A percentile compares a stretch with the other conserved stretches of the same genome.
phyloP scores from a whole-genome alignment of 2,113 vertebrate genomes.

The Spheniscus mendiculus region DNA sequence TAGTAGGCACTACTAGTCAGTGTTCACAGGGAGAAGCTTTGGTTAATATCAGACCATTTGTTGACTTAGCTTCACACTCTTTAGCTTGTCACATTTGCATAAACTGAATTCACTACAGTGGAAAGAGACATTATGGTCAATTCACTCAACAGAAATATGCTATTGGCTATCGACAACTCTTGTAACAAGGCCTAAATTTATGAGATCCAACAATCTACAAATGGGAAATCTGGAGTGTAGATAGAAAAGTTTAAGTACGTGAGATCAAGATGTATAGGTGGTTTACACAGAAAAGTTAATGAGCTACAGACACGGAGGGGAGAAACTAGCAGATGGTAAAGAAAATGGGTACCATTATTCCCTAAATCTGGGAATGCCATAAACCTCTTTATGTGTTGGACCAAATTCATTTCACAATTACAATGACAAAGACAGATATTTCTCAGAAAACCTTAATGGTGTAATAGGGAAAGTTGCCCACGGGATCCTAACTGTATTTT shows the following conservation, averaged over 20 bases:
- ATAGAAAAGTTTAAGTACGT: not conserved
- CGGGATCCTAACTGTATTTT: not conserved
- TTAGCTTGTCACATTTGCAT: conserved; percentile 53
- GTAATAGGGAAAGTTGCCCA: not conserved
- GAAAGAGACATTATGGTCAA: not conserved
- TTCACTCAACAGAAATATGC: not conserved
- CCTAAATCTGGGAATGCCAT: not conserved
- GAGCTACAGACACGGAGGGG: not conserved
- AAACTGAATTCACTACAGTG: conserved; percentile 8
- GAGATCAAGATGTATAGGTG: not conserved
- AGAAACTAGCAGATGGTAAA: not conserved
- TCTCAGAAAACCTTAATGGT: not conserved
- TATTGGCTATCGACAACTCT: not conserved
- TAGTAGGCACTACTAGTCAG: conserved; percentile 67
- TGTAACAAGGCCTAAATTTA: not conserved
- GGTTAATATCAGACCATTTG: not conserved
- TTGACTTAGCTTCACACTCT: conserved; percentile 33
- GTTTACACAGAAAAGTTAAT: not conserved
- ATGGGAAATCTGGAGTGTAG: not conserved
- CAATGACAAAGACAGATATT: not conserved
- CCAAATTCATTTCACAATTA: not conserved
- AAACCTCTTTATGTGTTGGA: not conserved
- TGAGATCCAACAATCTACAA: not conserved
- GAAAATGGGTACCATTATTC: not conserved
- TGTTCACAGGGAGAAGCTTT: conserved; percentile 41